A percentile compares a stretch with the other conserved stretches of the same genome.
phyloP scores from a whole-genome alignment of 1,140 invertebrate genomes.

The Thaumetopoea pityocampa region DNA sequence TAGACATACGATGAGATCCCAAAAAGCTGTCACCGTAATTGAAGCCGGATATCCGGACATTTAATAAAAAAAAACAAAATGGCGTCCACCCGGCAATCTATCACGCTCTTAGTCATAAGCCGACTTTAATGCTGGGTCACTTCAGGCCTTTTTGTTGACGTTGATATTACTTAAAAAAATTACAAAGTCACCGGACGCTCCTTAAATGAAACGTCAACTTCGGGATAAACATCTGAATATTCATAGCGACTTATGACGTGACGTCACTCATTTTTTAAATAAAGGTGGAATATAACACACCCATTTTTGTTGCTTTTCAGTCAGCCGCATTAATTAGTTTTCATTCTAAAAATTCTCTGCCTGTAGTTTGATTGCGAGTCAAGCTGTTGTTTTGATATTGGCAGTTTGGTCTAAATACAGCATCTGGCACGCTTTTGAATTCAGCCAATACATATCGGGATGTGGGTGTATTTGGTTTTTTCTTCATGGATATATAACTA shows the following conservation, averaged over 20 bases:
- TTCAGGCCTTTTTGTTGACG: conserved; percentile 67
- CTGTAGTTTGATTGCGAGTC: background rate
- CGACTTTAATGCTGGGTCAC: conserved; percentile 72
- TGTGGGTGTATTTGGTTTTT: background rate
- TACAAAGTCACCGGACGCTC: conserved; percentile 45
- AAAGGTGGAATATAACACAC: conserved; percentile 22
- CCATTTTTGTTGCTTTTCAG: conserved; percentile 17
- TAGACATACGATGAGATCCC: conserved; percentile 27
- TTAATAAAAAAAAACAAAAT: conserved; percentile 66
- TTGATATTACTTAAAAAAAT: conserved; percentile 65
- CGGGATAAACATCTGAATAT: conserved; percentile 43
- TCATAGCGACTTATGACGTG: conserved; percentile 23
- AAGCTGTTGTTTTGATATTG: conserved; percentile 4
- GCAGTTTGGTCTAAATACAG: conserved; percentile 2
- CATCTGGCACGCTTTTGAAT: background rate
- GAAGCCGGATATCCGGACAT: conserved; percentile 55
- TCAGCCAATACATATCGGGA: conserved; percentile 1
- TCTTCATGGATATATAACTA: no score
- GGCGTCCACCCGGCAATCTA: conserved; percentile 53
- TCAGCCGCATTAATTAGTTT: conserved; percentile 17
- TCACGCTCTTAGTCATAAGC: conserved; percentile 67
- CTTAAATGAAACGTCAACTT: conserved; percentile 53
- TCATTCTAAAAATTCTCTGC: conserved; percentile 6
- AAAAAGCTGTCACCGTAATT: conserved; percentile 61
- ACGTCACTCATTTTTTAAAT: conserved; percentile 22